Conservation (phyloP, 2,113 vertebrate species). For the Odobenus rosmarus region DNA sequence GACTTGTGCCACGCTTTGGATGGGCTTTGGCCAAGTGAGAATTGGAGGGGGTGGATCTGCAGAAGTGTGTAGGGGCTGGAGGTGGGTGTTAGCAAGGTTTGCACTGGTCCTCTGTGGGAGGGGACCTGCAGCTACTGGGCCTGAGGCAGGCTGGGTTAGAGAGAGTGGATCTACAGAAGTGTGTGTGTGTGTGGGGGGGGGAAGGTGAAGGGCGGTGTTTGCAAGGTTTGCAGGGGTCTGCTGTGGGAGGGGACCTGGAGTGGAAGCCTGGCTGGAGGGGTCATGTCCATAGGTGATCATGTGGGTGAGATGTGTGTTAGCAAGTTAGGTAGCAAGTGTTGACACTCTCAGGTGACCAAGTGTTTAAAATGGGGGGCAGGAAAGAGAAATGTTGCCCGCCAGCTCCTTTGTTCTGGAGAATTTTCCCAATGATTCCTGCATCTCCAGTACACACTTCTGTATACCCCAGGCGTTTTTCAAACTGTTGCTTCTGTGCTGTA, state of each 20-base stretch:
- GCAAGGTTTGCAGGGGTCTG: neutral
- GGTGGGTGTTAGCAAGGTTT: neutral
- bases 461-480: neutral
- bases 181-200: neutral
- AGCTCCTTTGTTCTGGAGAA: neutral
- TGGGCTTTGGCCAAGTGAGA: neutral
- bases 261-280: neutral
- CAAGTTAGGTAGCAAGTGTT: neutral
- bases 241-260: neutral
- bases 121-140: neutral
- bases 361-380: neutral
- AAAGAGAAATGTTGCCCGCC: neutral
- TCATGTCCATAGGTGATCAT: neutral
- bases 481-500: neutral
- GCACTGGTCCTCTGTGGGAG: neutral
- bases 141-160: neutral
- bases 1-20: neutral
- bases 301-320: neutral
- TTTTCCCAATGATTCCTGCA: neutral
- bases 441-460: neutral
- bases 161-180: neutral
- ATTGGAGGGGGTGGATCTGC: neutral
- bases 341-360: neutral
- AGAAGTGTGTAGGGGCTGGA: neutral
- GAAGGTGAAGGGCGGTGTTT: neutral